Base-by-base conservation (phyloP, 2,888 invertebrate genomes). In the Muscina levida region DNA sequence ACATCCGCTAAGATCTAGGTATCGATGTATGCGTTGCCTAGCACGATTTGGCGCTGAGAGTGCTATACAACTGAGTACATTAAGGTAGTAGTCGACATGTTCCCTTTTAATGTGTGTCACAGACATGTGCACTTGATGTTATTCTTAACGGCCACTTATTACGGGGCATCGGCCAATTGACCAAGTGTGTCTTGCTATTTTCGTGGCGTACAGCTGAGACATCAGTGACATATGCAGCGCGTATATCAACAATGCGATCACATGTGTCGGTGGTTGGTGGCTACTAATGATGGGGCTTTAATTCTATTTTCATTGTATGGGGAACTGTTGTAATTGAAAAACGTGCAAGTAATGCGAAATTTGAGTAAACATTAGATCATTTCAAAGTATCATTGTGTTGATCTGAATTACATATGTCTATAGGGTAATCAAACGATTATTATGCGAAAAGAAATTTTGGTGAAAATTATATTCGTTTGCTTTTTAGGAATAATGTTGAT, bases 81-180 rank as follows among this genome's bases (percentile, higher is more conserved):
- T 31, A 31, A 31, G 4, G 31, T n/a, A n/a, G n/a, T 19, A 19
- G 44, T n/a, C 48, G 44, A 53, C 62, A 22, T 65, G 37, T 39
- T 57, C 46, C 22, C 24, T 77, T 71, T 66, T 15, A 62, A 42
- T 42, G 22, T 62, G 13, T 39, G 62, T 22, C 53, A 46, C 70
- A 22, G 37, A 66, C 37, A 66, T 37, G 44, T 65, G 57, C 42
- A 68, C 39, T 66, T 66, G 75, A 72, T 72, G 76, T 72, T 53
- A 42, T 76, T 66, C 76, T 48, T 72, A 66, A 76, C 66, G 76
- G 70, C 24, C 66, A 76, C 72, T 70, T 48, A 76, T 57, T 53
- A n/a, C 19, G 39, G 2, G 19, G 31, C 59, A 39, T 15, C 53
- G 11, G 53, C n/a, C n/a, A n/a, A 53, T 17, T 22, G 19, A 19